Base-by-base conservation (phyloP, 2,797 vertebrate genomes). In the Alosa sapidissima region DNA sequence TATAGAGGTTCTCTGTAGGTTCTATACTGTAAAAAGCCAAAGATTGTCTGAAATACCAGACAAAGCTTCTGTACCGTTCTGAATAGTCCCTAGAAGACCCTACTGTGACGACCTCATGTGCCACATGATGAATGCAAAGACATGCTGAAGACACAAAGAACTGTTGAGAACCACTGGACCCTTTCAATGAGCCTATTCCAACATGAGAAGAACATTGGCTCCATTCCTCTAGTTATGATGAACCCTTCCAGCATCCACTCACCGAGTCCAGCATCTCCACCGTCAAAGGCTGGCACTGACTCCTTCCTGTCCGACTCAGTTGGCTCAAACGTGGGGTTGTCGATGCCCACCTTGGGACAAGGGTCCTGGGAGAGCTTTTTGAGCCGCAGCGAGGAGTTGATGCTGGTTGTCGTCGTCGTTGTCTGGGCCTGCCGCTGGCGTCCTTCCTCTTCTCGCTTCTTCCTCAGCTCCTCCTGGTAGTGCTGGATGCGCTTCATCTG, bases 241-340 rank as follows among this genome's bases (percentile, higher is more conserved):
- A 52, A 11, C 51, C 19, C 54, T 4, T 21, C 54, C 19, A 21
- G 54, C n/a, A 24, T 33, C 14, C 41, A 45, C 72, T 78, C 36
- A 78, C 72, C 72, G 19, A 19, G 3, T 47, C 16, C 72, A 21
- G 16, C 72, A 78, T 41, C 41, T 21, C 14, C 36, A 21, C 41
- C 28, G 47, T 21, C 3, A 45, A 1, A 4, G 36, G 68, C 11
- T 1, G 13, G 33, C 68, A 2, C 11, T 6, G 33, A 75, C 33
- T 16, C 41, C 16, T 19, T 45, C 36, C 36, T 14, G 13, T 41
- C 36, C 28, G 58, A 91, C 60, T 94, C 94, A 94, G 93, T 92
- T 85, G 85, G 96, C 89, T 99, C 97, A 87, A 98, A 98, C 84
- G 96, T 98, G 82, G 97, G 97, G 91, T 99, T 99, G 93, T 98